These are phyloP conservation scores for Petrolisthes cinctipes DNA, from an alignment of 2,888 invertebrate genomes.

Conservation along the genomic window DNA sequence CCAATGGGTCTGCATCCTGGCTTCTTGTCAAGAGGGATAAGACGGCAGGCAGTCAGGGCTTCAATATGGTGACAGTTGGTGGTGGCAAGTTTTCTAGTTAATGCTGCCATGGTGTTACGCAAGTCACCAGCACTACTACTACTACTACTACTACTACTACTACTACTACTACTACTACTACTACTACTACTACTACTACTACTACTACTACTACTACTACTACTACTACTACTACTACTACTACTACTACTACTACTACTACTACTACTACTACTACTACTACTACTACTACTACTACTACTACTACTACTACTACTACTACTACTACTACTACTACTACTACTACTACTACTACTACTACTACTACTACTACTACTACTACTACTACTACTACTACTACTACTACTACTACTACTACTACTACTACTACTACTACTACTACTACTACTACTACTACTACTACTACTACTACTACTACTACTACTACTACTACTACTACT, in stretches of 20 bases:
- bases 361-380: background rate
- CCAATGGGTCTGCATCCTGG: too few species aligned
- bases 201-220: conserved; percentile 8
- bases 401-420: conserved; percentile 10
- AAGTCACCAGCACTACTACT: background rate
- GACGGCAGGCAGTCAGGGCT: too few species aligned
- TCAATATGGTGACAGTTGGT: too few species aligned
- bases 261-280: too few species aligned
- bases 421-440: conserved; percentile 22
- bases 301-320: background rate
- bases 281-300: background rate
- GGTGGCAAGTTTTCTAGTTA: too few species aligned
- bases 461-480: conserved; percentile 22
- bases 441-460: conserved; percentile 17
- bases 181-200: conserved; percentile 7
- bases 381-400: background rate
- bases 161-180: conserved; percentile 8
- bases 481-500: conserved; percentile 17
- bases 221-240: conserved; percentile 5
- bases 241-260: too few species aligned
- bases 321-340: background rate
- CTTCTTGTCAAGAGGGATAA: too few species aligned
- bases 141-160: conserved; percentile 22
- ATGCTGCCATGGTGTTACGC: too few species aligned
- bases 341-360: conserved; percentile 6